Percentiles rank a stretch among this genome's conserved stretches.
Conservation (phyloP, 2,113 vertebrate species). For the Chelonoidis abingdonii region DNA sequence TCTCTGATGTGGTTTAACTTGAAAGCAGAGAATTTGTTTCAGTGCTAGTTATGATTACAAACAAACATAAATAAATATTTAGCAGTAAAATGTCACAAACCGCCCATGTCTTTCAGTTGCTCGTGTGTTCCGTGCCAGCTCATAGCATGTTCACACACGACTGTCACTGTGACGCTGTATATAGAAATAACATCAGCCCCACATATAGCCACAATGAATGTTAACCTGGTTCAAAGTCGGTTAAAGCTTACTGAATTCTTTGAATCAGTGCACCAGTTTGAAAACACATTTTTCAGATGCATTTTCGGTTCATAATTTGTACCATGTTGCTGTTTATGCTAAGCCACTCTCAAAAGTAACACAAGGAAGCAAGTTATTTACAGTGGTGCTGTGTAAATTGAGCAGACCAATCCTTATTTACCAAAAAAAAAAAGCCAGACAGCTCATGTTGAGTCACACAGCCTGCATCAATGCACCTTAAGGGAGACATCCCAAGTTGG, state of each 20-base stretch:
- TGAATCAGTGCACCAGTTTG: conserved; percentile 70
- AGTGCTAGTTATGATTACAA: conserved; percentile 37
- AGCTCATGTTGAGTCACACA: conserved; percentile 52
- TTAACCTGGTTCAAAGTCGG: conserved; percentile 74
- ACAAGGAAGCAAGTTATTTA: conserved; percentile 81
- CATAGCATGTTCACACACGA: neutral
- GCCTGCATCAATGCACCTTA: conserved; percentile 70
- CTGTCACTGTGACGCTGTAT: conserved; percentile 16
- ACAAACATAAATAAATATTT: conserved; percentile 42
- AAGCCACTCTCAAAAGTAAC: conserved; percentile 53
- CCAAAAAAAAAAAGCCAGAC: neutral
- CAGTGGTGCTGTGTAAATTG: conserved; percentile 69
- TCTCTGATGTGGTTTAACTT: conserved; percentile 24
- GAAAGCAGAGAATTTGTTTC: conserved; percentile 42
- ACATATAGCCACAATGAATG: conserved; percentile 48
- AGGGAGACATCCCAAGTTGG: conserved; percentile 24
- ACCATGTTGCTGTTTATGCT: conserved; percentile 57
- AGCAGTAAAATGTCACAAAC: conserved; percentile 46
- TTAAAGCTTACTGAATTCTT: conserved; percentile 78
- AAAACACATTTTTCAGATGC: conserved; percentile 36
- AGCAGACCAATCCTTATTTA: conserved; percentile 49
- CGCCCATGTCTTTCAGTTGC: conserved; percentile 25
- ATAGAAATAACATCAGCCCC: conserved; percentile 44
- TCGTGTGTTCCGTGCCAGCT: conserved; percentile 18
- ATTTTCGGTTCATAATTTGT: conserved; percentile 29